Conservation (phyloP, 2,113 vertebrate genomes). For the Prietella phreatophila region DNA sequence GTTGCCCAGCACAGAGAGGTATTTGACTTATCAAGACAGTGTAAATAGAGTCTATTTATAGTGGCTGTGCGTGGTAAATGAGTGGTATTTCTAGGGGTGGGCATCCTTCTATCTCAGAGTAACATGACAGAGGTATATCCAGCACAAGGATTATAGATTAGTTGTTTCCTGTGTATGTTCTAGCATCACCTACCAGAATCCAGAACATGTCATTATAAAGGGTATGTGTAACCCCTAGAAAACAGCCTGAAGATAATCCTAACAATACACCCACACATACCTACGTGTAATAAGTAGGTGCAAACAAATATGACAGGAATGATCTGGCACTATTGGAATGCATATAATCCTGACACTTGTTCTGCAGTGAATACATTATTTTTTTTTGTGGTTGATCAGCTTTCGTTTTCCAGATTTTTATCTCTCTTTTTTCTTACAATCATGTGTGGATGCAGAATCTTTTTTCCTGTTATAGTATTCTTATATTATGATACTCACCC, state of each 20-base stretch:
- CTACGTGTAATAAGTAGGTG: slow-evolving; percentile 2
- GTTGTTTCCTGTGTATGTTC: neutral
- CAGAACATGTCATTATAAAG: neutral
- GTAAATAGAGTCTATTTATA: slow-evolving; percentile 68
- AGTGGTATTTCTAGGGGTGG: slow-evolving; percentile 68
- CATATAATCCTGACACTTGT: neutral
- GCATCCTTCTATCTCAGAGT: slow-evolving; percentile 58
- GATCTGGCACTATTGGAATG: neutral
- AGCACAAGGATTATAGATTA: neutral
- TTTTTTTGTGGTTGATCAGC: neutral
- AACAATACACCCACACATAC: neutral
- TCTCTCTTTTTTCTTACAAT: neutral
- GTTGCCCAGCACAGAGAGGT: slow-evolving; percentile 47
- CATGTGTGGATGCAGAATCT: neutral
- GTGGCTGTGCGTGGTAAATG: slow-evolving; percentile 65
- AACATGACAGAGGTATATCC: slow-evolving; percentile 54
- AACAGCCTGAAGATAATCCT: neutral
- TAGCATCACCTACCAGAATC: neutral
- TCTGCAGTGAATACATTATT: neutral
- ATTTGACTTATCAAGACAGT: slow-evolving; percentile 62
- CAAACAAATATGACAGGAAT: neutral
- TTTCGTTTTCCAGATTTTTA: neutral
- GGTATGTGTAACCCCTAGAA: neutral
- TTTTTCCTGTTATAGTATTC: neutral
- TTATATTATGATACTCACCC: slow-evolving; percentile 71